Evolutionary conservation across 1,140 invertebrate species (phyloP).

Genomic region (Megalonaias nervosa): DNA sequence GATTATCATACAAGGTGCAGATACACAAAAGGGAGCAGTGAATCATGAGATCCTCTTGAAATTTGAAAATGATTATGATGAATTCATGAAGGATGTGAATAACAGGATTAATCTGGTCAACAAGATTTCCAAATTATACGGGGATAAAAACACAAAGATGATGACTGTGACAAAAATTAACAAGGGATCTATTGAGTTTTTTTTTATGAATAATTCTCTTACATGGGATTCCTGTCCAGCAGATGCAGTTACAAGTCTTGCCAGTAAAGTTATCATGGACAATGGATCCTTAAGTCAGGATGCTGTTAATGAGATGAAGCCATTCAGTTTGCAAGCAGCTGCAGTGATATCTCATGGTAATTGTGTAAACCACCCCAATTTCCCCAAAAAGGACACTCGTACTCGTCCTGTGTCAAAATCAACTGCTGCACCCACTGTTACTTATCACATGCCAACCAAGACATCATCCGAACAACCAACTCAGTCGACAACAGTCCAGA

Average conservation of each 20-base stretch:
- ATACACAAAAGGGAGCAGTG: constrained; percentile 18
- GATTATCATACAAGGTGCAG: constrained; percentile 34
- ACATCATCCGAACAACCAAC: constrained; percentile 59
- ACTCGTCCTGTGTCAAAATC: constrained; percentile 7
- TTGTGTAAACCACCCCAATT: constrained; percentile 76
- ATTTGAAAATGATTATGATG: constrained; percentile 81
- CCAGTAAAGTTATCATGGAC: constrained; percentile 75
- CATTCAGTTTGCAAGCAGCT: constrained; percentile 79
- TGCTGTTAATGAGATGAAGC: constrained; percentile 81
- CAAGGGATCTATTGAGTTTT: constrained; percentile 75
- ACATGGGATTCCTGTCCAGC: constrained; percentile 82
- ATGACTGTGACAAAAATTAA: constrained; percentile 80
- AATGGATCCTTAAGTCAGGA: constrained; percentile 74
- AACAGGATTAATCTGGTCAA: constrained; percentile 81
- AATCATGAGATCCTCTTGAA: constrained; percentile 83
- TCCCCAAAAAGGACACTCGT: constrained; percentile 26
- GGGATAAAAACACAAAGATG: constrained; percentile 81
- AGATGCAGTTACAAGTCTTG: constrained; percentile 80
- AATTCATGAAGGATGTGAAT: constrained; percentile 80
- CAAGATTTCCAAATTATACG: constrained; percentile 82
- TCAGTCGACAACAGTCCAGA: constrained; percentile 49
- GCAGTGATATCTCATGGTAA: constrained; percentile 80
- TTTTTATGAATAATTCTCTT: constrained; percentile 86
- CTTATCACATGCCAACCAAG: background rate
- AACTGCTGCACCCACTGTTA: constrained; percentile 1